phyloP scores from a whole-genome alignment of 1,140 invertebrate genomes.

The Lysiphlebus fabarum region DNA sequence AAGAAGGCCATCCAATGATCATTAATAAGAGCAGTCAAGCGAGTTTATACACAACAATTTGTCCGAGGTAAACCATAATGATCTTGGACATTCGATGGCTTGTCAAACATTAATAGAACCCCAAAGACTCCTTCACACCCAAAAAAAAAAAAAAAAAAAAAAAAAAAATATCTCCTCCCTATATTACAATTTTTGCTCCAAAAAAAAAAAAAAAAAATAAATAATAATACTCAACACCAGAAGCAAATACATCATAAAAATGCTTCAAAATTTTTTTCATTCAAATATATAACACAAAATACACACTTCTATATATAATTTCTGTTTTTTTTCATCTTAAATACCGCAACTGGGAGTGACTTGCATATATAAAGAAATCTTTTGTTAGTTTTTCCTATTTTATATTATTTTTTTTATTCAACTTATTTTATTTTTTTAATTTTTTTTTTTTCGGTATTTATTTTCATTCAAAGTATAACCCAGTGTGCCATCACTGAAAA shows the following conservation, averaged over 20 bases:
- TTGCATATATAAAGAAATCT: conserved; percentile 12
- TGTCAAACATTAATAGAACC: no score
- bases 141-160: no score
- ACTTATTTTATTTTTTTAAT: not conserved
- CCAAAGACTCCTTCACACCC: no score
- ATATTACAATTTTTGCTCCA: no score
- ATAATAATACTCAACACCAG: no score
- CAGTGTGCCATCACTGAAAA: conserved; percentile 1
- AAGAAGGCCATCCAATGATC: conserved; percentile 8
- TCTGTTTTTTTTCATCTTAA: no score
- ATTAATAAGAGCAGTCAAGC: conserved; percentile 4
- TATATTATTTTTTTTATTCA: not conserved
- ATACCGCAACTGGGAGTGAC: conserved; percentile 5
- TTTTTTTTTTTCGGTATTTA: not conserved
- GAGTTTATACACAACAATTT: not conserved
- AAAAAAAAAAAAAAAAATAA: no score
- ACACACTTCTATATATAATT: no score
- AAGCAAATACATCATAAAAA: not conserved
- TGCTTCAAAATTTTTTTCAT: not conserved
- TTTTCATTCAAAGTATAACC: not conserved
- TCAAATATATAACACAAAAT: no score
- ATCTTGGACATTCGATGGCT: no score
- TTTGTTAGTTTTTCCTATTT: not conserved
- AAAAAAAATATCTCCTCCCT: no score
- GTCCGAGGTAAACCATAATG: not conserved